These are phyloP conservation scores for Athetis lepigone DNA, from an alignment of 2,888 invertebrate genomes.

Conservation along the genomic window DNA sequence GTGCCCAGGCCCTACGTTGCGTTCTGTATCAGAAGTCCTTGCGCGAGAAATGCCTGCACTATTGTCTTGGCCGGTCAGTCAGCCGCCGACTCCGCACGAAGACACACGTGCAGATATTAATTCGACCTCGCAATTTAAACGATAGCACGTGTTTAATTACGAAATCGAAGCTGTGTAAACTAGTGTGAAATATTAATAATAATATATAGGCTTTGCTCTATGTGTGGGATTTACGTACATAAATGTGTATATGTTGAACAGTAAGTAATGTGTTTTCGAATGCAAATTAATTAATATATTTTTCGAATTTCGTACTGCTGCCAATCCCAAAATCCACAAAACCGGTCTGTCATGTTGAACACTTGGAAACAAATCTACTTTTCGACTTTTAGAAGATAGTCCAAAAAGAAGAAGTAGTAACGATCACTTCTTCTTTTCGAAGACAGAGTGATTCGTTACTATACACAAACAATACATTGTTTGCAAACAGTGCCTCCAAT, in stretches of 20 bases:
- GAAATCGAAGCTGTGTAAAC: conserved; percentile 55
- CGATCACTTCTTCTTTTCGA: conserved; percentile 17
- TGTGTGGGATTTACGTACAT: conserved; percentile 33
- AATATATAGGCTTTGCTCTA: conserved; percentile 9
- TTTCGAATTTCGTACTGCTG: conserved; percentile 24
- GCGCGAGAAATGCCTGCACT: conserved; percentile 67
- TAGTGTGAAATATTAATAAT: conserved; percentile 43
- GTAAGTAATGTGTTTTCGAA: conserved; percentile 51
- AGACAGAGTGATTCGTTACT: conserved; percentile 27
- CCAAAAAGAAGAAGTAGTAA: too few species aligned
- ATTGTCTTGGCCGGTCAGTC: conserved; percentile 74
- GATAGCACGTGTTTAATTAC: conserved; percentile 67
- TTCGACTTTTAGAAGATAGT: conserved; percentile 38
- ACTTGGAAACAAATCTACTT: conserved; percentile 40
- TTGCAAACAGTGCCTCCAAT: conserved; percentile 35
- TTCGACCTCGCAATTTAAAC: conserved; percentile 36
- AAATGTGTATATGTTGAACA: conserved; percentile 35
- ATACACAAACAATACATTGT: conserved; percentile 24
- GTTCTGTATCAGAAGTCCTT: conserved; percentile 81
- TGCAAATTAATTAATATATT: conserved; percentile 24
- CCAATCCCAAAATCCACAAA: conserved; percentile 20
- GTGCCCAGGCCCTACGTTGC: conserved; percentile 67
- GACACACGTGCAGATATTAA: conserved; percentile 59
- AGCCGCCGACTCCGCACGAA: conserved; percentile 60
- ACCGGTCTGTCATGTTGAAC: conserved; percentile 45